Evolutionary conservation across 2,113 vertebrate species (phyloP).

Genomic region (Pelobates fuscus): DNA sequence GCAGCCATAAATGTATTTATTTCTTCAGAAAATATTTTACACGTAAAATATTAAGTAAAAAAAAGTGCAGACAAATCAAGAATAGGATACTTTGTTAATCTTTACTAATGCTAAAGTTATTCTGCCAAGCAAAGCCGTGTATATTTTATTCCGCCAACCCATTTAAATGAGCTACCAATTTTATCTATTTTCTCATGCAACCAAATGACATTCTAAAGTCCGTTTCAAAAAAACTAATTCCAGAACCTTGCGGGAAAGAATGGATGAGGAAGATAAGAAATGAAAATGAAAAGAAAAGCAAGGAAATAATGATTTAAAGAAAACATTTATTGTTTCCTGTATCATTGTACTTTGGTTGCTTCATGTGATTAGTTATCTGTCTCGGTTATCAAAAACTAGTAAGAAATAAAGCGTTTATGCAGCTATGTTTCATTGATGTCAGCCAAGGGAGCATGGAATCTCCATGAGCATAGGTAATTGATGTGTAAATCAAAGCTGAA

Average conservation of each 20-base stretch:
- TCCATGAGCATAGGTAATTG: conserved; percentile 76
- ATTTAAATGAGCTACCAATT: too few species aligned
- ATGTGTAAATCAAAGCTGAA: conserved; percentile 77
- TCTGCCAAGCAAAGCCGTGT: too few species aligned
- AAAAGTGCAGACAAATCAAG: too few species aligned
- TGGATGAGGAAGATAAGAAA: conserved; percentile 59
- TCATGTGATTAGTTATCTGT: conserved; percentile 72
- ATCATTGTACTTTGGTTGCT: conserved; percentile 65
- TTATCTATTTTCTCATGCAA: conserved; percentile 28
- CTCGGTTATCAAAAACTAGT: conserved; percentile 67
- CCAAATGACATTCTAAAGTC: conserved; percentile 26
- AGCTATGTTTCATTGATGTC: conserved; percentile 71
- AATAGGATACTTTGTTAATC: too few species aligned
- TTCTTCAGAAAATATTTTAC: too few species aligned
- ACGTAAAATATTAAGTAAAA: too few species aligned
- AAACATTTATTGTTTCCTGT: conserved; percentile 68
- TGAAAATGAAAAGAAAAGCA: conserved; percentile 57
- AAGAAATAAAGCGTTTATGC: conserved; percentile 71
- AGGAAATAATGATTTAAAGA: conserved; percentile 60
- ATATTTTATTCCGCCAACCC: too few species aligned
- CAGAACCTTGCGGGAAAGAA: conserved; percentile 48
- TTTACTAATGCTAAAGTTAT: too few species aligned
- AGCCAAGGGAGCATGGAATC: conserved; percentile 72
- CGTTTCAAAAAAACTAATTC: conserved; percentile 50
- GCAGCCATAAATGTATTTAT: too few species aligned